Percentiles rank a stretch among this genome's conserved stretches.
Evolutionary conservation across 2,888 invertebrate species (phyloP).

Genomic region (Stenichneumon culpator): DNA sequence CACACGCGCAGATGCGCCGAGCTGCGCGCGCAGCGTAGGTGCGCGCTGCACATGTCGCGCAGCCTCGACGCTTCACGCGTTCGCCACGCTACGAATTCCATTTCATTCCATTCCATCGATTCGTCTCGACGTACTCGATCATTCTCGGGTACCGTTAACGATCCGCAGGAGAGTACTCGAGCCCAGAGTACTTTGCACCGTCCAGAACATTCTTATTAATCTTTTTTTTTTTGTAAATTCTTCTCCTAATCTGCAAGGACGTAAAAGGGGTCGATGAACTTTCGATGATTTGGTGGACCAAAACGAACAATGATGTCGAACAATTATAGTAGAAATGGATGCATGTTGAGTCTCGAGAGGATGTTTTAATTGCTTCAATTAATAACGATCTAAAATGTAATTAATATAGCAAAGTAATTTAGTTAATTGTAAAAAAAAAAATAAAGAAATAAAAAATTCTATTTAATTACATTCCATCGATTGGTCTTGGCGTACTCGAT

Average conservation of each 20-base stretch:
- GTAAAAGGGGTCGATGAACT: no score
- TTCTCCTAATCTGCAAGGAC: no score
- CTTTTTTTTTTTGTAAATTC: background rate
- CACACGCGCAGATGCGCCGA: slow-evolving; percentile 31
- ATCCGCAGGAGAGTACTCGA: background rate
- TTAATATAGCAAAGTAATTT: no score
- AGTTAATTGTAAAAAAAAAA: no score
- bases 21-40: slow-evolving; percentile 2
- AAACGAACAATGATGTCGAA: no score
- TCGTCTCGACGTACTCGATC: slow-evolving; percentile 26
- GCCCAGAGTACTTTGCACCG: no score
- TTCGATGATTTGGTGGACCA: no score
- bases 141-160: slow-evolving; percentile 13
- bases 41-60: slow-evolving; percentile 42
- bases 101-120: slow-evolving; percentile 35
- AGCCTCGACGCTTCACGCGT: background rate
- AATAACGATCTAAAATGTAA: no score
- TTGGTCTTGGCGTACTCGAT: slow-evolving; percentile 17
- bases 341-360: no score
- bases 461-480: slow-evolving; percentile 25
- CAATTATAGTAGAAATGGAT: no score
- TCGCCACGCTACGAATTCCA: slow-evolving; percentile 27
- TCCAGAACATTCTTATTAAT: no score
- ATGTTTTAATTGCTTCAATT: no score
- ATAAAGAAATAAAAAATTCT: background rate